Base-by-base conservation (phyloP, 2,113 vertebrate genomes). In the Notothenia rossii region DNA sequence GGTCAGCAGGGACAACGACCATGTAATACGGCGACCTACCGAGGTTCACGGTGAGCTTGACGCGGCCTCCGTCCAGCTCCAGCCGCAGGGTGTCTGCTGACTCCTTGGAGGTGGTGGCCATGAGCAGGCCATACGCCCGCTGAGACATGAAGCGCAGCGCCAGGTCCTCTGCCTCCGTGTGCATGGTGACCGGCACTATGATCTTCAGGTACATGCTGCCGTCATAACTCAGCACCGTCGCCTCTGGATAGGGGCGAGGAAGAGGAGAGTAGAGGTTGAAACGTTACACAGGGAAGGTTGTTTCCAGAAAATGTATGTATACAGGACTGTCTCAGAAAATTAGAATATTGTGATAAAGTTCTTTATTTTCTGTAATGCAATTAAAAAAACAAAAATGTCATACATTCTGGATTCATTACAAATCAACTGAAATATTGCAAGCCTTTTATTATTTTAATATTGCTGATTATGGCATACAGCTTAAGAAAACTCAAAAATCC, bases 181-280 rank as follows among this genome's bases (percentile, higher is more conserved):
- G 98, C 95, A 97, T 95, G 45, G 96, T 94, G 2, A 88, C 87
- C 0, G 97, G 97, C 90, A 98, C 94, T 93, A 96, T 94, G 92
- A 99, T 95, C 94, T 98, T 98, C 93, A 99, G 95, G 91, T 97
- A 99, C 96, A 97, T 98, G 94, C 97, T 98, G 85, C 98, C 98
- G 0, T 99, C 98, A 0, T 99, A 98, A 89, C 98, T 99, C 81
- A 99, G 92, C 91, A 99, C 97, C 0, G 97, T 96, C 10, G 97
- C 97, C 94, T 99, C 97, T 99, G 94, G 7, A 72, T 0, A 3
- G 29, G 63, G 55, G 69, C 0, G 55, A 63, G 15, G 67, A 8
- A 29, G 58, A 63, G 20, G 33, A 33, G 22, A 68, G 6, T 2
- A 5, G 10, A 12, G 55, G 5, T 20, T 15, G 43, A 48, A 4